A percentile compares a stretch with the other conserved stretches of the same genome.
phyloP scores from a whole-genome alignment of 2,888 invertebrate species.

The Metallyticus violacea region DNA sequence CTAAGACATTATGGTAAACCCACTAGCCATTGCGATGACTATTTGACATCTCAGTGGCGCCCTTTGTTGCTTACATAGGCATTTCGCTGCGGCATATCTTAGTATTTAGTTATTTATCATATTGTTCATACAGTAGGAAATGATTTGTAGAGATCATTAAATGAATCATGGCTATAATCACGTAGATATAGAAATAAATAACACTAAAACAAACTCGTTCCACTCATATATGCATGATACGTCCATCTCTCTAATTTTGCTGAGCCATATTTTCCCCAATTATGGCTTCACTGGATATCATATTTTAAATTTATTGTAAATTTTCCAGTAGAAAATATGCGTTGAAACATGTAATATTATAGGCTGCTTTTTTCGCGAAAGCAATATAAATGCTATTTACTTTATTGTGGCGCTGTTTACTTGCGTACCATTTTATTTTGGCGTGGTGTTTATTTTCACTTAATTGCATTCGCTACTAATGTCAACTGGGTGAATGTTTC shows the following conservation, averaged over 20 bases:
- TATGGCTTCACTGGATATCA: neutral
- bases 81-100: neutral
- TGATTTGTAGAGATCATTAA: neutral
- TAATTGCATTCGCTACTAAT: neutral
- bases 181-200: neutral
- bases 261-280: neutral
- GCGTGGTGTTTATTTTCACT: neutral
- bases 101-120: neutral
- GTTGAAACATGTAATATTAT: neutral
- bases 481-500: neutral
- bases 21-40: too few species aligned
- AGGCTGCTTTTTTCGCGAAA: neutral
- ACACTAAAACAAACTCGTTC: neutral
- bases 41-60: too few species aligned
- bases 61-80: too few species aligned
- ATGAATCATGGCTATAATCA: neutral
- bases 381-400: neutral
- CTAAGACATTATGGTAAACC: too few species aligned
- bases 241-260: neutral
- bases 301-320: neutral
- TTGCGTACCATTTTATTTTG: neutral
- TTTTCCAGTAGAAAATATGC: neutral
- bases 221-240: neutral
- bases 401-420: neutral
- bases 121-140: neutral